These are phyloP conservation scores for Eulemur macaco DNA, from an alignment of 2,113 vertebrate species.

Conservation along the genomic window DNA sequence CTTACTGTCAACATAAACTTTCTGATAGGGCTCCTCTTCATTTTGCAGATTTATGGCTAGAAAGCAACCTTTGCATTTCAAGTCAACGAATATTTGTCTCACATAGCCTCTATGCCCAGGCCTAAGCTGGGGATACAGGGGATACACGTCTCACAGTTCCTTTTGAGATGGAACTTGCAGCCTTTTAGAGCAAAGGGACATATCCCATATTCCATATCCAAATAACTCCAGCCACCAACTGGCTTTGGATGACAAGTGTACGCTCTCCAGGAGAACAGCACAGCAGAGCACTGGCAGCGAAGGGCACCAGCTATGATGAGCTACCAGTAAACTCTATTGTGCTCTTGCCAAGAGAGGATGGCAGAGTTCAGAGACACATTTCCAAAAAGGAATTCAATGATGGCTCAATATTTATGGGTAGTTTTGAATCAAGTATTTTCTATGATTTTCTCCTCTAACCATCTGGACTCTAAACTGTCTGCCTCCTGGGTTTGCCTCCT, in stretches of 20 bases:
- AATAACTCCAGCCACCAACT: not conserved
- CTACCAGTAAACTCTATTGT: not conserved
- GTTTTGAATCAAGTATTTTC: not conserved
- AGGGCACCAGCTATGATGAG: not conserved
- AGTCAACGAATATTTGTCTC: not conserved
- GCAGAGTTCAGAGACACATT: not conserved
- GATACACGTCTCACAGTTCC: not conserved
- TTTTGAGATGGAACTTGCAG: not conserved
- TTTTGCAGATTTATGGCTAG: not conserved
- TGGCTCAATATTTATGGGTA: not conserved
- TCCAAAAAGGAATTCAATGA: not conserved
- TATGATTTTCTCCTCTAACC: not conserved
- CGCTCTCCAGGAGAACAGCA: not conserved
- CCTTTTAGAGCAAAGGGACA: not conserved
- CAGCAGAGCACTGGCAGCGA: not conserved
- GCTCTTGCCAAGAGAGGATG: not conserved
- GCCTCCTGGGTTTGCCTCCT: not conserved
- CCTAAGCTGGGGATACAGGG: not conserved
- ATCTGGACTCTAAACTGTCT: not conserved
- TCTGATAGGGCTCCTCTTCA: not conserved
- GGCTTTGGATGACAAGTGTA: not conserved
- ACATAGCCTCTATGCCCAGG: not conserved
- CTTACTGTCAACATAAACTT: not conserved
- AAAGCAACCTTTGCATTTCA: not conserved
- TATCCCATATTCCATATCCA: not conserved